These are phyloP conservation scores for Reinhardtius hippoglossoides DNA, from an alignment of 2,113 vertebrate genomes.

Conservation along the genomic window DNA sequence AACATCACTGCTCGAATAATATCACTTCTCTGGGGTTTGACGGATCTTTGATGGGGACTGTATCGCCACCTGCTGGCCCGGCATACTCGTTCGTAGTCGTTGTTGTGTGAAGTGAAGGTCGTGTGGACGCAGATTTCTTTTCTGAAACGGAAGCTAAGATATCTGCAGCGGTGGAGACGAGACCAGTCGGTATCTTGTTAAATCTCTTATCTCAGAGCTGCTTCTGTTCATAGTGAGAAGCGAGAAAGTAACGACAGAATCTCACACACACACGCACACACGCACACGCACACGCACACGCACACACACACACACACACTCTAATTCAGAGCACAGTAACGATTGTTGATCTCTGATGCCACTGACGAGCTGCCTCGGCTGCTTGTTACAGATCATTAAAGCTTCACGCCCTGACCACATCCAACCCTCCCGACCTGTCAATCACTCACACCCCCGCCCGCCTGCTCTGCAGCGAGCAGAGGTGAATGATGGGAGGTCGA, in stretches of 20 bases:
- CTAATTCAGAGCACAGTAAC: slow-evolving; percentile 10
- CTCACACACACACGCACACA: neutral
- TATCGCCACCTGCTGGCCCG: too few relatives aligned
- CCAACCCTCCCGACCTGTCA: slow-evolving; percentile 38
- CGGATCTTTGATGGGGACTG: neutral
- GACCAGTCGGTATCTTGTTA: too few relatives aligned
- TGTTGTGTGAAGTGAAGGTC: neutral
- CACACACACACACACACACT: neutral
- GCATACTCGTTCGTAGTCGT: neutral
- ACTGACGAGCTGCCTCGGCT: slow-evolving; percentile 24
- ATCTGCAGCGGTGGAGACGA: too few relatives aligned
- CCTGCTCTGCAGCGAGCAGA: neutral
- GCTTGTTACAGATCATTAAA: slow-evolving; percentile 60
- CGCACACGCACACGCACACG: slow-evolving; percentile 18
- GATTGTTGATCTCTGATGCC: slow-evolving; percentile 36
- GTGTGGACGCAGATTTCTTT: neutral
- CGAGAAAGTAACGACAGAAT: neutral
- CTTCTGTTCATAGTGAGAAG: neutral
- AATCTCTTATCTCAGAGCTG: too few relatives aligned
- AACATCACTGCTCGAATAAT: too few relatives aligned
- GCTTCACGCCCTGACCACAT: slow-evolving; percentile 47
- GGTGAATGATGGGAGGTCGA: slow-evolving; percentile 19
- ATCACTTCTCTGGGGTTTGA: too few relatives aligned
- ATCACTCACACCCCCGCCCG: slow-evolving; percentile 12
- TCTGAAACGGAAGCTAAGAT: neutral